Evolutionary conservation across 92 coral and sea anemone species (phyloP).

Genomic region (Montipora capitata): DNA sequence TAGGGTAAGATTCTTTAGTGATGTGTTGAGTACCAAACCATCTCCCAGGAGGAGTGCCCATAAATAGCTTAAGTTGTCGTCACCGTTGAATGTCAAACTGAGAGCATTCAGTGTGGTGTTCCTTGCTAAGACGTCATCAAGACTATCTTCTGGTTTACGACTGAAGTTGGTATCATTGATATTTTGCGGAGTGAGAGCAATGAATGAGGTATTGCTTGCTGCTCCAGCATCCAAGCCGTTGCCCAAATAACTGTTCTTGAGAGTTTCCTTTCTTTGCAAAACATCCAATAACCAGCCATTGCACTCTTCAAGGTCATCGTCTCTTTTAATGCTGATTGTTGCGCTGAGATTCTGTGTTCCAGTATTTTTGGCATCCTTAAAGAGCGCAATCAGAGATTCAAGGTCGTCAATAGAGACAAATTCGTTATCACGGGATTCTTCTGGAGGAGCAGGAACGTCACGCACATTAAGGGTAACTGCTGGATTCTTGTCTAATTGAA

Average conservation of each 20-base stretch:
- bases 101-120: slow-evolving; percentile 2
- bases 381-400: background rate
- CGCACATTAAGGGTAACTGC: background rate
- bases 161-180: too few species aligned
- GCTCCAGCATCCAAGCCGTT: too few species aligned
- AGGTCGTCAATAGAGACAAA: background rate
- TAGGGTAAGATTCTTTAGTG: background rate
- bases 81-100: slow-evolving; percentile 1
- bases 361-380: too few species aligned
- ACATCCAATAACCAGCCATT: too few species aligned
- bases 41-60: background rate
- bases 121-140: background rate
- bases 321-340: background rate
- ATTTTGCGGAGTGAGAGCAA: too few species aligned
- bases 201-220: background rate
- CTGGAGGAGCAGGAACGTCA: background rate
- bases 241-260: too few species aligned
- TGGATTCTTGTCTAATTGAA: background rate
- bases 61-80: background rate
- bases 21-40: background rate
- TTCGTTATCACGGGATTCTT: background rate
- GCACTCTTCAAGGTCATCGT: background rate
- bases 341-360: background rate
- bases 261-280: too few species aligned
- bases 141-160: fast-evolving